Evolutionary conservation across 2,113 vertebrate genomes (phyloP).

Genomic region (Galemys pyrenaicus): DNA sequence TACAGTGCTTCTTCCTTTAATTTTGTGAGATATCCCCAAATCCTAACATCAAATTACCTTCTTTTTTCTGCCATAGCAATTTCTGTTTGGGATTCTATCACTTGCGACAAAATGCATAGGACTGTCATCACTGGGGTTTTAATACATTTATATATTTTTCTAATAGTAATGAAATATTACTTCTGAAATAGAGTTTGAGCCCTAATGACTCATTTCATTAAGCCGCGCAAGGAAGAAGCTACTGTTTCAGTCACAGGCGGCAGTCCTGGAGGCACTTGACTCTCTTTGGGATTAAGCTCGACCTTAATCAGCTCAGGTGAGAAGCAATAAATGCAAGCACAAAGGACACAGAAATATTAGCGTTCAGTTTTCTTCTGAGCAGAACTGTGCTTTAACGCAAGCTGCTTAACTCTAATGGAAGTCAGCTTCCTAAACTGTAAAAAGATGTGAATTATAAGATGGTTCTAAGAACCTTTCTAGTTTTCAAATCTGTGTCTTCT

Average conservation of each 20-base stretch:
- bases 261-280: background rate
- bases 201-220: background rate
- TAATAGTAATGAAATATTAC: background rate
- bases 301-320: background rate
- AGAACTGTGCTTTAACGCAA: background rate
- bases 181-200: background rate
- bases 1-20: background rate
- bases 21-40: background rate
- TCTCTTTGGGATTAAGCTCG: background rate
- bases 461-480: background rate
- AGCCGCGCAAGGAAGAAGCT: background rate
- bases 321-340: background rate
- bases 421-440: background rate
- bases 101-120: background rate
- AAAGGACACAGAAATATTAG: background rate
- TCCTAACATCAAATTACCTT: background rate
- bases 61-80: background rate
- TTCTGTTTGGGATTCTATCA: background rate
- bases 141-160: background rate
- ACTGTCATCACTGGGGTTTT: background rate
- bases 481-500: background rate
- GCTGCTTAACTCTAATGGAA: background rate
- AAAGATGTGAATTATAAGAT: background rate
- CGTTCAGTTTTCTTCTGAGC: background rate
- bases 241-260: background rate